These are phyloP conservation scores for Gastrophryne carolinensis DNA, from an alignment of 2,797 vertebrate genomes.

Conservation along the genomic window DNA sequence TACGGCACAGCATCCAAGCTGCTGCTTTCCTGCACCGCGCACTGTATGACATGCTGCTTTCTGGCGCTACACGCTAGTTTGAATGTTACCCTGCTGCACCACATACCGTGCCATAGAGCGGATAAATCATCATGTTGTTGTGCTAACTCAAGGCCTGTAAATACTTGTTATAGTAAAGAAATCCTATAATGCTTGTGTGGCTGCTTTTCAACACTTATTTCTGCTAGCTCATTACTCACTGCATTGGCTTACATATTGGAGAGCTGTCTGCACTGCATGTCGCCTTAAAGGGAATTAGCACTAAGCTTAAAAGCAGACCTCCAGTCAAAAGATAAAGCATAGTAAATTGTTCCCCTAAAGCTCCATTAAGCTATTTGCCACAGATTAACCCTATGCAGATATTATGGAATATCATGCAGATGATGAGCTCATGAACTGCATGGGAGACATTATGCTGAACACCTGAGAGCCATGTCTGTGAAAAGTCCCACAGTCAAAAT, in stretches of 20 bases:
- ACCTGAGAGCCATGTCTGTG: too few species aligned
- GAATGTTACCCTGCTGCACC: slow-evolving; percentile 1
- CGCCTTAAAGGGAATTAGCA: slow-evolving; percentile 10
- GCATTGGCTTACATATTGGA: not conserved
- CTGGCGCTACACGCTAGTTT: not conserved
- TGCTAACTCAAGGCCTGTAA: not conserved
- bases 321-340: too few species aligned
- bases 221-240: not conserved
- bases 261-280: not conserved
- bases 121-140: not conserved
- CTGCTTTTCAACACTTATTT: not conserved
- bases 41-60: slow-evolving; percentile 8
- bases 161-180: not conserved
- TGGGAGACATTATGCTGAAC: too few species aligned
- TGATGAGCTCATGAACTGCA: too few species aligned
- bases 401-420: too few species aligned
- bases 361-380: too few species aligned
- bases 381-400: too few species aligned
- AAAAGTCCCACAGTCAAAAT: too few species aligned
- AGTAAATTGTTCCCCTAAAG: too few species aligned
- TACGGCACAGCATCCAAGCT: slow-evolving; percentile 15
- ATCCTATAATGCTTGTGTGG: not conserved
- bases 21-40: slow-evolving; percentile 13
- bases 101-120: not conserved
- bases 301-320: too few species aligned